Evolutionary conservation across 2,888 invertebrate species (phyloP).

Genomic region (Prenolepis imparis): DNA sequence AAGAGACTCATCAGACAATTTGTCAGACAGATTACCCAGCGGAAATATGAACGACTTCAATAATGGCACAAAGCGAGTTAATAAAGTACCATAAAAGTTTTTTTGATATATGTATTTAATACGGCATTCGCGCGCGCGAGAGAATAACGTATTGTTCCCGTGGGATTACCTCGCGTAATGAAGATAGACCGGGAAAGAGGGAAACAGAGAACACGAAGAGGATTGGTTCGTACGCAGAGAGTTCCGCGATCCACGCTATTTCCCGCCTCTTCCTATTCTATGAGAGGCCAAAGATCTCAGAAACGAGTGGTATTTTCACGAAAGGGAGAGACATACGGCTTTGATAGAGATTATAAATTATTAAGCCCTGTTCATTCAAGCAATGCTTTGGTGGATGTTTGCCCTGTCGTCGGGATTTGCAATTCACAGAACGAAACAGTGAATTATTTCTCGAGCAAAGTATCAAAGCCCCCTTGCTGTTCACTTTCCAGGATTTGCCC

Average conservation of each 20-base stretch:
- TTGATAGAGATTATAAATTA: conserved; percentile 52
- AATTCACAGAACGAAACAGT: conserved; percentile 71
- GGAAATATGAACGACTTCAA: conserved; percentile 3
- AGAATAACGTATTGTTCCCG: conserved; percentile 27
- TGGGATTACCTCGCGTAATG: conserved; percentile 39
- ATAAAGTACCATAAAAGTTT: background rate
- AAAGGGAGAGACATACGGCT: conserved; percentile 27
- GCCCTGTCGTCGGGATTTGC: conserved; percentile 61
- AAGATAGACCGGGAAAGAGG: conserved; percentile 25
- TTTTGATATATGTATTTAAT: conserved; percentile 31
- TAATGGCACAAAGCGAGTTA: conserved; percentile 31
- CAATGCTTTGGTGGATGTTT: conserved; percentile 54
- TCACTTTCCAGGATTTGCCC: conserved; percentile 24
- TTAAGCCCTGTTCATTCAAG: conserved; percentile 38
- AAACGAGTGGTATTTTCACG: conserved; percentile 25
- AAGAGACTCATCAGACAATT: conserved; percentile 29
- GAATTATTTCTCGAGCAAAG: conserved; percentile 69
- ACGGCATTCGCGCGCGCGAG: background rate
- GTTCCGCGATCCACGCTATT: background rate
- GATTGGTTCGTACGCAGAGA: background rate
- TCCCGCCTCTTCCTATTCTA: background rate
- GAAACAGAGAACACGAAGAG: background rate
- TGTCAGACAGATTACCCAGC: conserved; percentile 14
- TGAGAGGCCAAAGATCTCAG: conserved; percentile 32
- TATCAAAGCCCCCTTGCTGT: conserved; percentile 64